Base-by-base conservation (phyloP, 2,113 vertebrate genomes). In the Xyrauchen texanus region DNA sequence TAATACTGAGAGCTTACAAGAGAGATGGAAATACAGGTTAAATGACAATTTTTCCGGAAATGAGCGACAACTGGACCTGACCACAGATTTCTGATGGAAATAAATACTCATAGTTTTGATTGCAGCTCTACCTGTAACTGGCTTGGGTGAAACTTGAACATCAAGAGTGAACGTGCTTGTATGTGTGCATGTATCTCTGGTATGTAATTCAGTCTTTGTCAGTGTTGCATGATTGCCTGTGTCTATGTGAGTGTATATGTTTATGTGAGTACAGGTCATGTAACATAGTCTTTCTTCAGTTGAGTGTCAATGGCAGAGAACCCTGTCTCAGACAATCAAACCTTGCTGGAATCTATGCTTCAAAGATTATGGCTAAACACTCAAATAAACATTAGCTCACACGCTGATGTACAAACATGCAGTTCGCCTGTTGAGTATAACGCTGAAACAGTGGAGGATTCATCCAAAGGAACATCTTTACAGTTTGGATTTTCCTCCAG, bases 281-380 rank as follows among this genome's bases (percentile, higher is more conserved):
- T 34, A 34, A 34, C 21, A 34, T 34, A 34, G 21, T 34, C 21
- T 34, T 34, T 34, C 21, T 34, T 1, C 21, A 34, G 21, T 34
- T 34, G 21, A 34, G 11, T 49, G 47, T 57, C 83, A 84, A 94
- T 94, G 93, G 91, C 90, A 86, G 86, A 88, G 83, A 75, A 86
- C 64, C 12, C 85, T 53, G 74, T 74, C 49, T 69, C 81, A 61
- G 90, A 93, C 80, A 58, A 64, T 44, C 91, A 93, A 76, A 82
- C 77, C 44, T 69, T 93, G 83, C 73, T 94, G 85, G 91, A 92
- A 83, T 93, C 92, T 52, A 93, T 94, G 92, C 88, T 93, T 87
- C 88, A 91, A 87, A 91, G 69, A 82, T 83, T 93, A 82, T 90
- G 70, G 80, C 87, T 94, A 53, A 91, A 91, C 73, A 49, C 88